Percentiles rank a stretch among this genome's conserved stretches.
Evolutionary conservation across 2,113 vertebrate genomes (phyloP).

Genomic region (Sceloporus undulatus): DNA sequence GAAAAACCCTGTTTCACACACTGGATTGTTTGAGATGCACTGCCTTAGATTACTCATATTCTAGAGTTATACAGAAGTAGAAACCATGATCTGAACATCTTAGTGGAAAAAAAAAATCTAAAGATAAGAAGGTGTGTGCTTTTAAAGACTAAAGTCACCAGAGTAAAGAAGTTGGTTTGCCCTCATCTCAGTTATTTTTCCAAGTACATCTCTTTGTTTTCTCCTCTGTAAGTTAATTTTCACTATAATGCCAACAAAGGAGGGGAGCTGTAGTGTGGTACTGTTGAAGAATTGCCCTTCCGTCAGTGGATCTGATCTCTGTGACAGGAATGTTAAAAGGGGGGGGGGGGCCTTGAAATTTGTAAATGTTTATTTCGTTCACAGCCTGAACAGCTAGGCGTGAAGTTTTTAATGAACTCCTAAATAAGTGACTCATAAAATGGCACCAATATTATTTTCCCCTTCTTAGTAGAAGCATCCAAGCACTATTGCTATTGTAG

Average conservation of each 20-base stretch:
- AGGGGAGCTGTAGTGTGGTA: not conserved
- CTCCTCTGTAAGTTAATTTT: not conserved
- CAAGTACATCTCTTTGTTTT: not conserved
- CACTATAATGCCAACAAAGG: not conserved
- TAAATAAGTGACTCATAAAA: not conserved
- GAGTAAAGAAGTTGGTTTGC: not conserved
- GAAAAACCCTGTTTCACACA: too few relatives aligned
- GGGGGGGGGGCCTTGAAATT: not conserved
- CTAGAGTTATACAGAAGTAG: not conserved
- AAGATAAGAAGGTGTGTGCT: not conserved
- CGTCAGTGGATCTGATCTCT: not conserved
- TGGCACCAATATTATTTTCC: not conserved
- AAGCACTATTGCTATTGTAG: too few relatives aligned
- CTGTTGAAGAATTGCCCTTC: not conserved
- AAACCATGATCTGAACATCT: not conserved
- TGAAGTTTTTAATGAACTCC: too few relatives aligned
- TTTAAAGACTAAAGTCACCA: not conserved
- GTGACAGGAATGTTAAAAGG: not conserved
- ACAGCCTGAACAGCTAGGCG: too few relatives aligned
- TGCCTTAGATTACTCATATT: not conserved
- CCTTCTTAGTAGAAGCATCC: not conserved
- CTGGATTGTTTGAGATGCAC: too few relatives aligned
- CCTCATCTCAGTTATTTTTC: not conserved
- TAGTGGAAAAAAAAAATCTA: not conserved
- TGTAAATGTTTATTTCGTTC: too few relatives aligned